A percentile compares a stretch with the other conserved stretches of the same genome.
Conservation (phyloP, 2,888 invertebrate species). For the Ormyrus pomaceus region DNA sequence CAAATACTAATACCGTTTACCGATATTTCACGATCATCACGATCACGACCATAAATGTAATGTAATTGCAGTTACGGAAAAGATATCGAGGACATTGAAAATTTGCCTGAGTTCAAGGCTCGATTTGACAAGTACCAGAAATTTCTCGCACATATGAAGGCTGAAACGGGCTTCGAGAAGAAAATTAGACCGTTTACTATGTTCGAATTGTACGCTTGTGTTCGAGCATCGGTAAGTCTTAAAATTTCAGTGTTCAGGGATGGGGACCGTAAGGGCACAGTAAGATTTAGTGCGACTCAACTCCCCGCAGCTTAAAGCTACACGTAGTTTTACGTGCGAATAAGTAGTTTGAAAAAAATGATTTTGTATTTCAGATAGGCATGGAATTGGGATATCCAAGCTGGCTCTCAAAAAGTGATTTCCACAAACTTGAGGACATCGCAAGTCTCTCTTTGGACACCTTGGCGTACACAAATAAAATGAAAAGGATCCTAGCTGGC, state of each 20-base stretch:
- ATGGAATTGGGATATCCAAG: background rate
- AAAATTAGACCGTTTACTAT: background rate
- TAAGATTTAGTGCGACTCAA: background rate
- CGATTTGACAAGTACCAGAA: too few relatives aligned
- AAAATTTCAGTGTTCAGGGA: background rate
- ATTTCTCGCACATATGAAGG: too few relatives aligned
- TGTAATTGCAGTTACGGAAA: background rate
- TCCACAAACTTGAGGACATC: background rate
- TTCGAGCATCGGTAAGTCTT: background rate
- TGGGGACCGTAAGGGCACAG: too few relatives aligned
- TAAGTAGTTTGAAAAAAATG: background rate
- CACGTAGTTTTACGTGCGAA: background rate
- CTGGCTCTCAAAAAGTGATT: background rate
- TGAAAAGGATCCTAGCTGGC: background rate
- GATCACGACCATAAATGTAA: background rate
- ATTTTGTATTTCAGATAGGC: background rate
- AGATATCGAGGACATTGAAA: background rate
- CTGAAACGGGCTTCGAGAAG: too few relatives aligned
- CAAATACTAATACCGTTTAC: too few relatives aligned
- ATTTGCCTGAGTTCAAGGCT: too few relatives aligned
- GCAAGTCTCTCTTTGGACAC: background rate
- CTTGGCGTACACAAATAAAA: background rate
- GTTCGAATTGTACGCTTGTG: background rate
- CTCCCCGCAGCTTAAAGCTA: background rate
- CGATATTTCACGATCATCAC: too few relatives aligned